Base-by-base conservation (phyloP, 2,888 invertebrate species). In the Meiosimyza decipiens region DNA sequence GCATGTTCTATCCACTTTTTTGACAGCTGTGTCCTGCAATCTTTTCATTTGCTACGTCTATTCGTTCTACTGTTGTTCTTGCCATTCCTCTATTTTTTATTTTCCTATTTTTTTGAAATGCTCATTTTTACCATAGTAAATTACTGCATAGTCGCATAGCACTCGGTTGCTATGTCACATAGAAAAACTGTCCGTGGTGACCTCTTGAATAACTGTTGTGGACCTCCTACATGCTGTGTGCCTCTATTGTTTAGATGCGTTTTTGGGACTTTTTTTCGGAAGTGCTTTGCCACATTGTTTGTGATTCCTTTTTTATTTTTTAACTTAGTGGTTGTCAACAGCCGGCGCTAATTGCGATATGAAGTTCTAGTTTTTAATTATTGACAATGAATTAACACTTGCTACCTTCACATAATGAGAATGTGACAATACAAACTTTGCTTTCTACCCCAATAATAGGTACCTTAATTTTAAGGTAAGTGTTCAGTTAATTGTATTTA, bases 141-240 rank as follows among this genome's bases (percentile, higher is more conserved):
- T 63, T 49, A 63, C 40, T 65, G 65, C 51, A 18, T 65, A 40
- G 40, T 40, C 40, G 40, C 6, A 40, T 40, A 40, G 40, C 40
- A 40, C 40, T 40, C 9, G 28, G 16, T 22, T 15, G 15, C 28
- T 15, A 16, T 1, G 47, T n/a, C 15, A 65, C 12, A n/a, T 7
- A 52, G 6, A 49, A 16, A 52, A 65, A 50, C 16, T 50, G 65
- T 12, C 33, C 52, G 22, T 33, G n/a, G 7, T 65, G 65, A 65
- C 65, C 65, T 65, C 16, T 64, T n/a, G 49, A 16, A 54, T 13
- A 16, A 47, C 64, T 64, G 49, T 50, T 64, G 47, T 64, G 51
- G 64, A 64, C 49, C 64, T 47, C 49, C 18, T 51, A 47, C 64
- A 64, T n/a, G 50, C 50, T 40, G 40, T 40, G 40, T 40, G 40